A percentile compares a stretch with the other conserved stretches of the same genome.
Evolutionary conservation across 2,113 vertebrate species (phyloP).

Genomic region (Prolemur simus): DNA sequence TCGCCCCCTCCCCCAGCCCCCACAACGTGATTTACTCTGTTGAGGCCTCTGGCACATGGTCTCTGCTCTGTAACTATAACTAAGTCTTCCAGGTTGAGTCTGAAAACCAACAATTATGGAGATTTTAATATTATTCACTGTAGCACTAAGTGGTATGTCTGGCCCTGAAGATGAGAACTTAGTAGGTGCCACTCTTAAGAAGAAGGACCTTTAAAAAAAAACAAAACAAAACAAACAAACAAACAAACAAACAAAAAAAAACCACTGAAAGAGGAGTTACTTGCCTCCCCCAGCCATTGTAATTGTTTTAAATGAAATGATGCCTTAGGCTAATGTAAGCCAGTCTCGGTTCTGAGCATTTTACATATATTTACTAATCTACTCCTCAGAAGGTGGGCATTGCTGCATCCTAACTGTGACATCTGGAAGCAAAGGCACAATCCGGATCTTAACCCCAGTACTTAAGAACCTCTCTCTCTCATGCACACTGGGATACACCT

Average conservation of each 20-base stretch:
- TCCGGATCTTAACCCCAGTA: background rate
- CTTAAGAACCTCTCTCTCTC: background rate
- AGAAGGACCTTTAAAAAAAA: background rate
- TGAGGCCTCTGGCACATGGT: background rate
- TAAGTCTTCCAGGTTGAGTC: background rate
- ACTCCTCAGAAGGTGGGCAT: background rate
- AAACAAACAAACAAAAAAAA: no score
- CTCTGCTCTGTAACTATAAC: conserved; percentile 1
- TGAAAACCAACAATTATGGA: background rate
- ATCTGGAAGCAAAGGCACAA: background rate
- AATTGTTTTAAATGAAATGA: background rate
- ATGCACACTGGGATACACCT: background rate
- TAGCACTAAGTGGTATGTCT: background rate
- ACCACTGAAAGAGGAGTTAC: background rate
- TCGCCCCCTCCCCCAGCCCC: background rate
- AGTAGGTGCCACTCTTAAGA: background rate
- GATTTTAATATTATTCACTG: background rate
- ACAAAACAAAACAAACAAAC: no score
- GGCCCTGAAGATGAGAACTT: background rate
- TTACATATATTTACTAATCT: background rate
- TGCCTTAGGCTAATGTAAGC: background rate
- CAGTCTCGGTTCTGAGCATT: background rate
- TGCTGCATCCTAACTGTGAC: background rate
- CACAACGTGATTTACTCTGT: background rate
- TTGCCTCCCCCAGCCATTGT: background rate